Base-by-base conservation (phyloP, 2,888 invertebrate species). In the Drosophila mulleri region DNA sequence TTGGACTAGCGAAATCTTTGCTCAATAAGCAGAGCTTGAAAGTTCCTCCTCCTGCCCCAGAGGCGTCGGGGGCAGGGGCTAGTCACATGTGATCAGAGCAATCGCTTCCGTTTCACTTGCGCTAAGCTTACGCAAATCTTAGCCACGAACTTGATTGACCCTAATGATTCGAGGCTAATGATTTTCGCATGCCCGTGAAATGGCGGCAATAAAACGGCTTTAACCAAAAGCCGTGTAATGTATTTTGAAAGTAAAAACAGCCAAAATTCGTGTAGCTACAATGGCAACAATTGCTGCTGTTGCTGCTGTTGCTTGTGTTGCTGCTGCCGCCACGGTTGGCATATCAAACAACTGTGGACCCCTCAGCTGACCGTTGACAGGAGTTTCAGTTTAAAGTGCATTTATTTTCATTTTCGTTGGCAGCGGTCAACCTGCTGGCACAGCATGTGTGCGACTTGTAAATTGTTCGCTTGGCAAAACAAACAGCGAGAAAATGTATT, bases 371-470 rank as follows among this genome's bases (percentile, higher is more conserved):
- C 81, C 84, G 84, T 66, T 85, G 89, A 84, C 89, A 89, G 85
- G 75, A 84, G 73, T 62, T 72, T 59, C 88, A 65, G 69, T 71
- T 80, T 72, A 75, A 68, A 75, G 82, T 83, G 84, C 89, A 89
- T 85, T 85, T 82, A 83, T 84, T 84, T 84, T 85, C 85, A 75
- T 72, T 85, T 85, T 87, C 89, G 72, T 89, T 89, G 74, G 74
- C 84, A 81, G 53, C 63, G 67, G 64, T 50, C 63, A 67, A 68
- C 74, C 81, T 73, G 71, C 78, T 45, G 56, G 83, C 85, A 58
- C 85, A 85, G 89, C 85, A 87, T 85, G 85, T 85, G 89, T 84
- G 84, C 88, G 84, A 82, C 87, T 89, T 81, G 79, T 82, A 89
- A 85, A 84, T 89, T 89, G 84, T 79, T 72, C 67, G 70, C 67